Evolutionary conservation across 2,797 vertebrate genomes (phyloP), one percentile per base, ranked within the genome.

Genomic region (Trachurus trachurus): DNA sequence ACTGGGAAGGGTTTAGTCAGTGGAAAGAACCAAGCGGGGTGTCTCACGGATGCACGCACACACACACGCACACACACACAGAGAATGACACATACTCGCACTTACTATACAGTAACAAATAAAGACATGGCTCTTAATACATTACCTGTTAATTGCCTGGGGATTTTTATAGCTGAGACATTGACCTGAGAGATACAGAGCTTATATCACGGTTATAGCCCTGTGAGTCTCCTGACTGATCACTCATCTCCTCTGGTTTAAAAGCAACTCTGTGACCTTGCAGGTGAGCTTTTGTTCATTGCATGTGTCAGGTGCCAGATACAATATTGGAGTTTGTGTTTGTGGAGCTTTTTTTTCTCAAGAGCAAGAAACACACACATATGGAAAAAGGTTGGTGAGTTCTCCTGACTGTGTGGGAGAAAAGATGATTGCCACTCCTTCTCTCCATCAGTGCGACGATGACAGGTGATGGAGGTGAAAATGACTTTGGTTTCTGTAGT

Each of bases 391-490:
- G 77, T 89, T 79, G 82, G 76, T 65, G 76, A 91, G 85, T 83
- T 76, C 62, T 83, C 80, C 72, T 77, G 83, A 78, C 84, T 90
- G 89, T 79, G 91, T 91, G 82, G 87, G 90, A 89, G 92, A 88
- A 71, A 52, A 83, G 83, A 93, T 93, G 92, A 94, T 93, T 94
- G 92, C 89, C 88, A 92, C 86, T 90, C 90, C 84, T 89, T 81
- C 90, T 86, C 82, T 93, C 92, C 90, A 88, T 94, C 93, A 92
- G 85, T 69, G 77, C 82, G 84, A 90, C 85, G 73, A 76, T 93
- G 94, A 94, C 92, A 92, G 91, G 91, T 94, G 94, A 94, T 87
- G 92, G 93, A 91, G 94, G 94, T 92, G 94, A 94, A 93, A 94
- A 94, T 93, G 89, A 93, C 92, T 93, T 93, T 89, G 90, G 86